phyloP scores from a whole-genome alignment of 2,888 invertebrate species.

The Mesorhabditis sp. region DNA sequence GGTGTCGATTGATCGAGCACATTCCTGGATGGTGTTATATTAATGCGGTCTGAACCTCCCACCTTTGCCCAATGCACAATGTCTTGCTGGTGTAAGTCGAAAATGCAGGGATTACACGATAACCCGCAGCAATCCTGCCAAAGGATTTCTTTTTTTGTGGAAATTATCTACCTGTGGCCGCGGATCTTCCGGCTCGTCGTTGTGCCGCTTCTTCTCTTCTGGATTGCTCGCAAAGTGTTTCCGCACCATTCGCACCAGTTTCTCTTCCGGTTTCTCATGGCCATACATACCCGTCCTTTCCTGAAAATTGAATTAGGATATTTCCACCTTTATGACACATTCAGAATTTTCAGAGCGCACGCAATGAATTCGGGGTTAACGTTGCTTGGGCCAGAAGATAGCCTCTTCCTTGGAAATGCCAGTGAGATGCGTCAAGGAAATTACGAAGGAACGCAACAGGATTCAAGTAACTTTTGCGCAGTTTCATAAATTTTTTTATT shows the following conservation, averaged over 20 bases:
- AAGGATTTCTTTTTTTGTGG: neutral
- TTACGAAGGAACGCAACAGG: too few relatives aligned
- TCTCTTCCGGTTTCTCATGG: slow-evolving; percentile 12
- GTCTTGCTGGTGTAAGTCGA: slow-evolving; percentile 21
- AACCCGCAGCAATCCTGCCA: slow-evolving; percentile 25
- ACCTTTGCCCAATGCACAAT: slow-evolving; percentile 19
- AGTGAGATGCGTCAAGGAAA: too few relatives aligned
- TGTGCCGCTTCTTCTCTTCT: slow-evolving; percentile 3
- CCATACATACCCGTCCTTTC: neutral
- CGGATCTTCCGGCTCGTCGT: slow-evolving; percentile 18
- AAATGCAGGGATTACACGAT: slow-evolving; percentile 24
- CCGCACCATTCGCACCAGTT: slow-evolving; percentile 17
- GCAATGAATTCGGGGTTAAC: too few relatives aligned
- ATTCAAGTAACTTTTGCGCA: too few relatives aligned
- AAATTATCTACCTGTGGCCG: slow-evolving; percentile 11
- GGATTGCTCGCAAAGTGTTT: slow-evolving; percentile 8
- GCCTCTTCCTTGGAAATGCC: too few relatives aligned
- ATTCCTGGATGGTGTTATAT: neutral
- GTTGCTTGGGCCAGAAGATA: too few relatives aligned
- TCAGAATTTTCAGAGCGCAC: too few relatives aligned
- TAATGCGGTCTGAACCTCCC: neutral
- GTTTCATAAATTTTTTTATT: too few relatives aligned
- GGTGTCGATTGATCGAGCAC: neutral
- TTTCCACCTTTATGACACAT: too few relatives aligned
- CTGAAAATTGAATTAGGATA: too few relatives aligned